phyloP scores from a whole-genome alignment of 2,888 invertebrate species.

The Ochropacha duplaris region DNA sequence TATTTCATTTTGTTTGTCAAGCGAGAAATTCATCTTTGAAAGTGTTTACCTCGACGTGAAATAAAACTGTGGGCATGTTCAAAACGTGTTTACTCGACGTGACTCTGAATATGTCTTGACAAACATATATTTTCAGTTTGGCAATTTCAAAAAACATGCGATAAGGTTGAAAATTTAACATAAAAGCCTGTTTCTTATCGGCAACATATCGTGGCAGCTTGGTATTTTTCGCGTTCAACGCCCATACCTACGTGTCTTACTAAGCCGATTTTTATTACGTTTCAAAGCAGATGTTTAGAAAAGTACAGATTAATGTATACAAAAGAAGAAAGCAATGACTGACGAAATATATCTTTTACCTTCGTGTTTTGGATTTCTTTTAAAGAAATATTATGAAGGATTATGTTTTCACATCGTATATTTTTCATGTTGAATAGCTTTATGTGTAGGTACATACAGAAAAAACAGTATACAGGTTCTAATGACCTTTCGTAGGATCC shows the following conservation, averaged over 20 bases:
- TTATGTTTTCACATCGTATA: constrained; percentile 4
- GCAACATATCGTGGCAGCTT: constrained; percentile 33
- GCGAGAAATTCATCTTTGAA: constrained; percentile 70
- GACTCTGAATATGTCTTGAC: constrained; percentile 51
- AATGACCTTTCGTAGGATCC: neutral
- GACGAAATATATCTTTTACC: constrained; percentile 31
- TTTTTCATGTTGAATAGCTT: neutral
- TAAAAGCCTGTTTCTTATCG: constrained; percentile 20
- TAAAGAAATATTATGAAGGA: constrained; percentile 29
- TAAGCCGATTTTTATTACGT: constrained; percentile 79
- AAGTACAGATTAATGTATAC: constrained; percentile 64
- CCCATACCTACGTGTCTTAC: constrained; percentile 62
- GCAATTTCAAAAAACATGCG: constrained; percentile 40
- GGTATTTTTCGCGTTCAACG: constrained; percentile 56
- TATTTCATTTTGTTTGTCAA: constrained; percentile 67
- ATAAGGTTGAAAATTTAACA: constrained; percentile 27
- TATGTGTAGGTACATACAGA: neutral
- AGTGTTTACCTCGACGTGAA: constrained; percentile 67
- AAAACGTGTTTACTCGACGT: constrained; percentile 61
- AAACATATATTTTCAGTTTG: constrained; percentile 49
- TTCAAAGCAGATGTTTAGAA: constrained; percentile 64
- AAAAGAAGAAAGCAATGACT: constrained; percentile 54
- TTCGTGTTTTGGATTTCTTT: constrained; percentile 16
- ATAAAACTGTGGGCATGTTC: constrained; percentile 69
- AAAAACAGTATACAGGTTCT: neutral